Conservation (phyloP, 2,113 vertebrate species). For the Anseranas semipalmata region DNA sequence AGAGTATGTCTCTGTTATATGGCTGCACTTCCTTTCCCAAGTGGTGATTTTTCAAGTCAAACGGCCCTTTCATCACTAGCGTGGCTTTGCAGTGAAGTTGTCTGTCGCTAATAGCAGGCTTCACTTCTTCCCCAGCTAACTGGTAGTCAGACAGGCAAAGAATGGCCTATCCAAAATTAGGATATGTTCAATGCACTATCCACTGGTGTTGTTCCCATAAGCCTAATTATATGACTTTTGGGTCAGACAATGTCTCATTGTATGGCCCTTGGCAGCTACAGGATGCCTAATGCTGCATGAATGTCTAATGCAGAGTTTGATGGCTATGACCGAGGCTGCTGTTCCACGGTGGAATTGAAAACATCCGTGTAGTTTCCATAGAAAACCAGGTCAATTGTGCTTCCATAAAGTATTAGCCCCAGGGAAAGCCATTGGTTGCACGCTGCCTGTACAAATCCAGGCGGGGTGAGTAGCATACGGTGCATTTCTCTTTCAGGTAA, state of each 20-base stretch:
- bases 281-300: constrained; percentile 44
- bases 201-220: constrained; percentile 40
- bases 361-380: constrained; percentile 55
- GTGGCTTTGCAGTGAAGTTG: constrained; percentile 22
- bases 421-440: not conserved
- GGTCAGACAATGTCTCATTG: constrained; percentile 65
- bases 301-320: constrained; percentile 63
- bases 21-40: constrained; percentile 11
- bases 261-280: constrained; percentile 52
- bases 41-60: not conserved
- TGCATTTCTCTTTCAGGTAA: constrained; percentile 32
- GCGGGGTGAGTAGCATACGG: not conserved
- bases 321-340: not conserved
- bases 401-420: constrained; percentile 14
- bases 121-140: constrained; percentile 38
- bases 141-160: constrained; percentile 46
- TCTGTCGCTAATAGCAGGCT: constrained; percentile 11
- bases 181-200: constrained; percentile 44
- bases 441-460: not conserved
- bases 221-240: constrained; percentile 63
- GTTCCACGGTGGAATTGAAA: constrained; percentile 40
- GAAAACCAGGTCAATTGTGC: constrained; percentile 59
- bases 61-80: not conserved
- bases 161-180: constrained; percentile 44
- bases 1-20: not conserved